Evolutionary conservation across 2,113 vertebrate species (phyloP).

Genomic region (Theristicus caerulescens): DNA sequence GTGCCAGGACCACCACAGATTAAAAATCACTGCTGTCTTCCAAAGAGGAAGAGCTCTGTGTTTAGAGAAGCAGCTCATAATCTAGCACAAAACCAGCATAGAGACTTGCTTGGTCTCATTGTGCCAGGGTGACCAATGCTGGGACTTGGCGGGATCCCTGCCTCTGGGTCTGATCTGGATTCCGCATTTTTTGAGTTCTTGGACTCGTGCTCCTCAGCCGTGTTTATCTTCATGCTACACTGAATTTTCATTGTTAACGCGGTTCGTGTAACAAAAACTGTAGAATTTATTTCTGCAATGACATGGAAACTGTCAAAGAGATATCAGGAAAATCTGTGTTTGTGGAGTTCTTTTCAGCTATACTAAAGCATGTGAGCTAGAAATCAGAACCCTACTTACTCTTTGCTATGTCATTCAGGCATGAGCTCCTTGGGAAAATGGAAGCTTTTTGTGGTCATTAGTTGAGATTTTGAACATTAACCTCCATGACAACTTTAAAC

Average conservation of each 20-base stretch:
- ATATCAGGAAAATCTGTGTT: neutral
- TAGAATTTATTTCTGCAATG: neutral
- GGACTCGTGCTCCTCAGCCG: neutral
- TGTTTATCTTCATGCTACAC: neutral
- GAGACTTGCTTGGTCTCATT: fast-evolving
- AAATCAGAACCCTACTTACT: neutral
- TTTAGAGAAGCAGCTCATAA: neutral
- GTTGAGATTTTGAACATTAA: neutral
- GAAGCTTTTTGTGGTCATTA: neutral
- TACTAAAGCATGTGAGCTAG: neutral
- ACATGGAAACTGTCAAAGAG: neutral
- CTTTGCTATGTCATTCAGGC: neutral
- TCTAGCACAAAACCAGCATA: neutral
- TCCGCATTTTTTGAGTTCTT: neutral
- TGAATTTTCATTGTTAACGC: neutral
- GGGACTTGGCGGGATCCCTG: neutral
- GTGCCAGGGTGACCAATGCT: neutral
- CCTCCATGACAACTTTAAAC: neutral
- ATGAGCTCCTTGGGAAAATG: neutral
- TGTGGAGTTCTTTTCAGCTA: neutral
- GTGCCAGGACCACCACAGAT: neutral
- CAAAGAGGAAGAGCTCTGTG: neutral
- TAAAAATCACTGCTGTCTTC: neutral
- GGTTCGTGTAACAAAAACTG: neutral
- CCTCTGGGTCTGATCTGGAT: neutral